A percentile compares a stretch with the other conserved stretches of the same genome.
Evolutionary conservation across 2,113 vertebrate genomes (phyloP).

Genomic region (Polypterus senegalus): DNA sequence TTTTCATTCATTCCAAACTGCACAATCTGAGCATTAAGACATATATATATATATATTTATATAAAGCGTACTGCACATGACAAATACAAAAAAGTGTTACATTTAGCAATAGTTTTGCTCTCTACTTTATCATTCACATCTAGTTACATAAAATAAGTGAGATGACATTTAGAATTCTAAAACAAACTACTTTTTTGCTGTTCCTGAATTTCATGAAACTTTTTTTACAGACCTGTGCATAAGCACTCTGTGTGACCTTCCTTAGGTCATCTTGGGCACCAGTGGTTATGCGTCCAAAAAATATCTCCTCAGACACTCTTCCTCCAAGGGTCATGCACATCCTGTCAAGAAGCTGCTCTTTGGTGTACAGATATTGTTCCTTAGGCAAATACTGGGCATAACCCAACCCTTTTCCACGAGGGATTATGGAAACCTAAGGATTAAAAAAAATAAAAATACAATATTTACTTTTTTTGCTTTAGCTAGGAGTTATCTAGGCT

Average conservation of each 20-base stretch:
- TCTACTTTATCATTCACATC: too few relatives aligned
- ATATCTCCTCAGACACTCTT: conserved; percentile 84
- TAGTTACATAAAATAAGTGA: too few relatives aligned
- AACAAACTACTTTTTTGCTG: too few relatives aligned
- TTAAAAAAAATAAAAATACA: background rate
- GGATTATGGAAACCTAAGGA: conserved; percentile 91
- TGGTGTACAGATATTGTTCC: conserved; percentile 90
- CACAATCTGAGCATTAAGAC: conserved; percentile 60
- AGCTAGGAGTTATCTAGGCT: background rate
- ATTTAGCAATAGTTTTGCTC: too few relatives aligned
- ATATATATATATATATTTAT: too few relatives aligned
- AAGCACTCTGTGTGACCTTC: conserved; percentile 93
- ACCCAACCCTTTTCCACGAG: conserved; percentile 85
- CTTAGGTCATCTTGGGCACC: conserved; percentile 89
- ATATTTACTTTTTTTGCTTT: background rate
- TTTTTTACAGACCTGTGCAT: conserved; percentile 67
- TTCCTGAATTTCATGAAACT: too few relatives aligned
- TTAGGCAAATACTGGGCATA: conserved; percentile 92
- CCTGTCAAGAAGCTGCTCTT: conserved; percentile 88
- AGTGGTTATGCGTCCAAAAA: conserved; percentile 84
- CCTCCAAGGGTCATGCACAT: conserved; percentile 97
- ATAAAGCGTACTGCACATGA: too few relatives aligned
- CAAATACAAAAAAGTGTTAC: too few relatives aligned
- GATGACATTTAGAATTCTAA: too few relatives aligned
- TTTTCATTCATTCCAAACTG: conserved; percentile 96